These are phyloP conservation scores for Monodelphis domestica DNA, from an alignment of 2,797 vertebrate genomes.

Conservation along the genomic window DNA sequence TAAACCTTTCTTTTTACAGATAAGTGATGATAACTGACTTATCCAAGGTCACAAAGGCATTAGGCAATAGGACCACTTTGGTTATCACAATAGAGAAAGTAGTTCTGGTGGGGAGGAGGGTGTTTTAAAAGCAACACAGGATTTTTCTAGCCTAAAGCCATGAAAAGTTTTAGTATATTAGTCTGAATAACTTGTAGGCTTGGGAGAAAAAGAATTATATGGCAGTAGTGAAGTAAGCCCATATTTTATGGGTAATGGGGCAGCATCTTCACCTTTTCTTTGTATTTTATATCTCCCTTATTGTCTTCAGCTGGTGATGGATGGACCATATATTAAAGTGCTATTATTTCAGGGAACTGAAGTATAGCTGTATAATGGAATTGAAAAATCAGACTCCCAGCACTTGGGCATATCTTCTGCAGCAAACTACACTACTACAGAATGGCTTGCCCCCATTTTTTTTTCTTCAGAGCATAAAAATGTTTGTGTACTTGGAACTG, in stretches of 20 bases:
- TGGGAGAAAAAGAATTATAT: slow-evolving; percentile 17
- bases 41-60: not conserved
- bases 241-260: slow-evolving; percentile 44
- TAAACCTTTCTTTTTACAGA: not conserved
- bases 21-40: not conserved
- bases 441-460: not conserved
- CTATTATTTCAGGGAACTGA: slow-evolving; percentile 52
- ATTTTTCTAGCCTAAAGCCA: slow-evolving; percentile 44
- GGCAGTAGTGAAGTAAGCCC: slow-evolving; percentile 47
- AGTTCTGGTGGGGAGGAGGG: not conserved
- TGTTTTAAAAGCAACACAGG: slow-evolving; percentile 57
- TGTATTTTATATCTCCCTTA: slow-evolving; percentile 42
- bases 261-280: not conserved
- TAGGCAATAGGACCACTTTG: not conserved
- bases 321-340: slow-evolving; percentile 23
- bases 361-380: slow-evolving; percentile 21
- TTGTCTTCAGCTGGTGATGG: slow-evolving; percentile 27
- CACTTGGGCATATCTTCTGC: not conserved
- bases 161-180: slow-evolving; percentile 48
- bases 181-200: slow-evolving; percentile 17
- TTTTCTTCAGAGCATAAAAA: not conserved
- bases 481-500: slow-evolving; percentile 19
- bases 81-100: not conserved
- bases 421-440: not conserved
- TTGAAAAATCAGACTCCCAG: not conserved